Percentiles rank a stretch among this genome's conserved stretches.
Conservation (phyloP, 1,140 invertebrate species). For the Musca domestica region DNA sequence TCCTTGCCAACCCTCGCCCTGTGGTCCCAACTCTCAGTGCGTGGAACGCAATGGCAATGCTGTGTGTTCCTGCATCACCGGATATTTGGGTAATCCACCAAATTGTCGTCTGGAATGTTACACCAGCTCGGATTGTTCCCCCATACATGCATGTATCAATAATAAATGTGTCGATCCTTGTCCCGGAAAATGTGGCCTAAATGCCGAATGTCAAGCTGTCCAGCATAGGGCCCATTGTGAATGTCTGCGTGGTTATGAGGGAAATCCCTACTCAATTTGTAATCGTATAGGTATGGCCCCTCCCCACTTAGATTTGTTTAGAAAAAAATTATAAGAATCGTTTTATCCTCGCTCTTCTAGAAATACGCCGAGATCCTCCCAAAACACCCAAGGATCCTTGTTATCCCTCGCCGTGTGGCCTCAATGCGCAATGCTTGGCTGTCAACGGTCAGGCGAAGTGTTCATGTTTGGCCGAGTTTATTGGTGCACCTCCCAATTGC, state of each 20-base stretch:
- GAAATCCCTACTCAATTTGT: constrained; percentile 76
- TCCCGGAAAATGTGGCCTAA: constrained; percentile 70
- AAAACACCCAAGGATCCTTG: constrained; percentile 59
- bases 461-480: constrained; percentile 62
- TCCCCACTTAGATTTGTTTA: constrained; percentile 15
- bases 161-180: constrained; percentile 81
- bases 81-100: constrained; percentile 70
- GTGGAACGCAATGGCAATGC: constrained; percentile 66
- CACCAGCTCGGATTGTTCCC: constrained; percentile 70
- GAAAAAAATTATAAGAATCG: neutral
- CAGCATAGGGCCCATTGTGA: constrained; percentile 72
- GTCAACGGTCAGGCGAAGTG: constrained; percentile 61
- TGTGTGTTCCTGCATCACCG: constrained; percentile 71
- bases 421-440: constrained; percentile 69
- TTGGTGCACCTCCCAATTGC: constrained; percentile 66
- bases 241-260: constrained; percentile 69
- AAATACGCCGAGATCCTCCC: constrained; percentile 25
- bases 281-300: constrained; percentile 62
- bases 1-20: constrained; percentile 72
- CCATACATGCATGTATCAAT: constrained; percentile 70
- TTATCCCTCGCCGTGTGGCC: constrained; percentile 72
- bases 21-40: constrained; percentile 77
- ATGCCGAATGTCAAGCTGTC: constrained; percentile 70
- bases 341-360: constrained; percentile 12
- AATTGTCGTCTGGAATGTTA: constrained; percentile 74